Conservation (phyloP, 2,113 vertebrate genomes). For the pig (Sus scrofa) region T2T-Sscrofa CM000820.6:73240501-73241000, state of each 20-base stretch:
- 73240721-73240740: not conserved
- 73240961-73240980: not conserved
- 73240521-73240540: not conserved
- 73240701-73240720: not conserved
- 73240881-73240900: not conserved
- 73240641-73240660: not conserved
- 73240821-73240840: not conserved
- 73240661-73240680: not conserved
- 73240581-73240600: not conserved
- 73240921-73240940: not conserved
- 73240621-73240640: not conserved
- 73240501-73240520: not conserved
- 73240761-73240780: not conserved
- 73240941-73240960: not conserved
- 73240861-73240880: not conserved
- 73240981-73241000: not conserved
- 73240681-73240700: not conserved
- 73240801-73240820: not conserved
- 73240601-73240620: not conserved
- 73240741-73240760: not conserved
- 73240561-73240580: not conserved
- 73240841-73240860: not conserved
- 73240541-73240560: constrained; percentile 14
- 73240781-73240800: not conserved
- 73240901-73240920: not conserved